Evolutionary conservation across 2,113 vertebrate genomes (phyloP).

Genomic region (Dicrurus megarhynchus): DNA sequence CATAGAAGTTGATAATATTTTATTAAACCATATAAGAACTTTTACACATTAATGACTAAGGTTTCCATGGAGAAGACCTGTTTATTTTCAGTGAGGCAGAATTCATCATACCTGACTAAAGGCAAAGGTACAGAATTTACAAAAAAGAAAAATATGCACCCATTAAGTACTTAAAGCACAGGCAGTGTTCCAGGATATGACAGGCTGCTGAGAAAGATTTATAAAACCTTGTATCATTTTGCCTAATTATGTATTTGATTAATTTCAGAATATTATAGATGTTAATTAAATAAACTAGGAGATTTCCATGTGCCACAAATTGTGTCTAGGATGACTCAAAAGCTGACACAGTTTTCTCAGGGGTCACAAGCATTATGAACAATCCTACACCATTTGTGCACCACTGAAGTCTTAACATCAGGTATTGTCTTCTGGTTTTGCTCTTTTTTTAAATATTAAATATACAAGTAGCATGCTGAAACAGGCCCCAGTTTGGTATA

Average conservation of each 20-base stretch:
- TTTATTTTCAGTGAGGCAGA: not conserved
- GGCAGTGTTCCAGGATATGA: not conserved
- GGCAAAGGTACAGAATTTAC: not conserved
- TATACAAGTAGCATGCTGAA: not conserved
- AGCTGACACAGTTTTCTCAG: not conserved
- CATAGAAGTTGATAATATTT: not conserved
- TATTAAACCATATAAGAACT: not conserved
- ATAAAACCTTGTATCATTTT: not conserved
- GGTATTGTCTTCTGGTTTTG: not conserved
- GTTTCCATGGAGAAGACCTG: not conserved
- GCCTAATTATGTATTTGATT: not conserved
- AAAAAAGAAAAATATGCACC: not conserved
- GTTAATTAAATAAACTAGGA: not conserved
- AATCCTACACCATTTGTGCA: not conserved
- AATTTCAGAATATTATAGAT: not conserved
- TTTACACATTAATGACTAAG: not conserved
- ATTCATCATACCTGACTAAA: not conserved
- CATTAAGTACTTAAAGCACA: not conserved
- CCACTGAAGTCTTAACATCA: not conserved
- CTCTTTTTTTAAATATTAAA: not conserved
- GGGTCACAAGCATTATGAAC: accelerated
- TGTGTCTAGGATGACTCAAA: not conserved
- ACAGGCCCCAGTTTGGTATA: not conserved
- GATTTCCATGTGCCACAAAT: not conserved
- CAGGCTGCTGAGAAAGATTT: not conserved